phyloP scores from a whole-genome alignment of 1,140 invertebrate species.

The Drosophila jambulina region DNA sequence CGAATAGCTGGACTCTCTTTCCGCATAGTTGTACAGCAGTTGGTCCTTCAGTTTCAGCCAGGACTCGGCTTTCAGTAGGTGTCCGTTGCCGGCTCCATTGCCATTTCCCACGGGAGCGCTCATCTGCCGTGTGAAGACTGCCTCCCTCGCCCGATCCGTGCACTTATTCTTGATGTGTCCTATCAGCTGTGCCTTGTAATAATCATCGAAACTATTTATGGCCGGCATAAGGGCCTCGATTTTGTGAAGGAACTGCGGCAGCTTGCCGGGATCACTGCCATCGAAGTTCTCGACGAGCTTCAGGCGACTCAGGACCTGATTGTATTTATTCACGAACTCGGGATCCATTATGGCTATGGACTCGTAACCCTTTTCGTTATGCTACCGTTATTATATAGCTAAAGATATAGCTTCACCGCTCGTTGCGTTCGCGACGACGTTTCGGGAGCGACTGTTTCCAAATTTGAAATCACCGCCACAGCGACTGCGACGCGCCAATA shows the following conservation, averaged over 20 bases:
- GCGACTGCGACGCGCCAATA: constrained; percentile 36
- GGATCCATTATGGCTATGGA: constrained; percentile 55
- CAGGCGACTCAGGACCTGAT: constrained; percentile 65
- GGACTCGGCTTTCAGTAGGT: constrained; percentile 52
- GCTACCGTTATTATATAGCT: constrained; percentile 5
- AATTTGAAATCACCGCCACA: constrained; percentile 46
- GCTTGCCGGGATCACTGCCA: constrained; percentile 65
- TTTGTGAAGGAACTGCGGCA: constrained; percentile 70
- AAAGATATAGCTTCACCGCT: constrained; percentile 11
- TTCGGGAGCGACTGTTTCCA: constrained; percentile 57
- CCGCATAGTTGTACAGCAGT: constrained; percentile 66
- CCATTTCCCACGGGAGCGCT: constrained; percentile 59
- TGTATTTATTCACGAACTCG: constrained; percentile 76
- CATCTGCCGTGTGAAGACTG: constrained; percentile 64
- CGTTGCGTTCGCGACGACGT: constrained; percentile 39
- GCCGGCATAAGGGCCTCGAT: constrained; percentile 67
- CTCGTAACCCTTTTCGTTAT: background rate
- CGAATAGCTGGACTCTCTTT: constrained; percentile 68
- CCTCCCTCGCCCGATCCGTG: constrained; percentile 68
- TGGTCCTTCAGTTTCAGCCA: constrained; percentile 74
- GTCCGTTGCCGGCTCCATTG: constrained; percentile 35
- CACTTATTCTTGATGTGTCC: constrained; percentile 74
- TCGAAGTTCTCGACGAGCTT: constrained; percentile 74
- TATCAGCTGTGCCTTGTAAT: constrained; percentile 67
- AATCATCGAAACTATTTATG: constrained; percentile 71